A percentile compares a stretch with the other conserved stretches of the same genome.
These are phyloP conservation scores for Halcyon chelicuti DNA, from an alignment of 2,797 vertebrate species.

Conservation along the genomic window DNA sequence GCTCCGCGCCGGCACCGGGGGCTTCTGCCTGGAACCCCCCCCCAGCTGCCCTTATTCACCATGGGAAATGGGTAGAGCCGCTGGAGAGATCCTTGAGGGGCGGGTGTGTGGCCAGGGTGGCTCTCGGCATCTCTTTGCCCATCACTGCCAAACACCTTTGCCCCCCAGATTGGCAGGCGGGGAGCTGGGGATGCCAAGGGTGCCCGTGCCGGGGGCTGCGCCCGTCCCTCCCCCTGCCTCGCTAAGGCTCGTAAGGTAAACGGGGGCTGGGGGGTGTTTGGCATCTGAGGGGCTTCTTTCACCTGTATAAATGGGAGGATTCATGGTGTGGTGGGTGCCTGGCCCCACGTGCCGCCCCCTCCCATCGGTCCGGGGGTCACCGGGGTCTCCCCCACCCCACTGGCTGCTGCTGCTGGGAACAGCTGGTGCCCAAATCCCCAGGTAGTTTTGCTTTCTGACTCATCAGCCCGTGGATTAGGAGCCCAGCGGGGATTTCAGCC, in stretches of 20 bases:
- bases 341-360: background rate
- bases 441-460: background rate
- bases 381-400: background rate
- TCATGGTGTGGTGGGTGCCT: background rate
- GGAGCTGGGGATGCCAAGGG: rapidly evolving
- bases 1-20: constrained; percentile 60
- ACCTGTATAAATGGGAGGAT: background rate
- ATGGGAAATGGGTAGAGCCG: rapidly evolving
- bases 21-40: background rate
- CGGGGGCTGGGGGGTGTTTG: background rate
- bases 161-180: rapidly evolving
- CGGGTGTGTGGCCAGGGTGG: rapidly evolving
- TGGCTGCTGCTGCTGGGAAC: background rate
- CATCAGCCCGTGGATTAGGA: background rate
- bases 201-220: rapidly evolving
- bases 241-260: background rate
- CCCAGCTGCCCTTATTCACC: background rate
- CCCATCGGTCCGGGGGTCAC: background rate
- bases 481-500: background rate
- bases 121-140: rapidly evolving
- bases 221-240: background rate
- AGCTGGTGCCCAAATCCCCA: background rate
- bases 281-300: background rate
- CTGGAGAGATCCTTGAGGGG: rapidly evolving
- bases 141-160: rapidly evolving